phyloP scores from a whole-genome alignment of 2,888 invertebrate genomes.

The Dryomyza anilis region DNA sequence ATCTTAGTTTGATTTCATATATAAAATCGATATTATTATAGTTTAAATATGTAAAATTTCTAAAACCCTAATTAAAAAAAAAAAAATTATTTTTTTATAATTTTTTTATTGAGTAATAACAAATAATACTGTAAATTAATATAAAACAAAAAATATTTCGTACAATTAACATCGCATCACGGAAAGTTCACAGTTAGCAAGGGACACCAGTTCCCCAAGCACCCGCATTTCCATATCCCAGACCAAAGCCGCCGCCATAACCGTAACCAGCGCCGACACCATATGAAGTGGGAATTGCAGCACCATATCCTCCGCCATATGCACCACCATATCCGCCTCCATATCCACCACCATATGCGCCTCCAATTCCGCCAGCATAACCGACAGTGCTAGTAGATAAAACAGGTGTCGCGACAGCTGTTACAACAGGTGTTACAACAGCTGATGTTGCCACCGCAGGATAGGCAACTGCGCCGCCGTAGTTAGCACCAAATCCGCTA shows the following conservation, averaged over 20 bases:
- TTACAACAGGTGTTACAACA: conserved; percentile 6
- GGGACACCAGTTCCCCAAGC: conserved; percentile 25
- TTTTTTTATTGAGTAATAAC: neutral
- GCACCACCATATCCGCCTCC: conserved; percentile 5
- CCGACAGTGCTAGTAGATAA: neutral
- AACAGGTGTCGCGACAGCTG: neutral
- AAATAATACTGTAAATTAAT: neutral
- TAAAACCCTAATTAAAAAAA: neutral
- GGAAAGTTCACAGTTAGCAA: conserved; percentile 16
- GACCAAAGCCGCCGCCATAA: conserved; percentile 40
- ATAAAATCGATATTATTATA: neutral
- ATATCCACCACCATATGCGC: conserved; percentile 21
- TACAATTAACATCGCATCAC: conserved; percentile 29
- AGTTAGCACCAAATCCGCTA: conserved; percentile 22
- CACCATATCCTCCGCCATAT: conserved; percentile 11
- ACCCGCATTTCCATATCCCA: conserved; percentile 39
- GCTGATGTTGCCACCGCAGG: conserved; percentile 5
- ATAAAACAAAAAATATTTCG: conserved; percentile 3
- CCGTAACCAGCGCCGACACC: conserved; percentile 44
- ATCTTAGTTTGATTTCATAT: neutral
- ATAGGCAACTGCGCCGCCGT: conserved; percentile 12
- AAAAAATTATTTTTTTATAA: neutral
- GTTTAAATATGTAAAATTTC: neutral
- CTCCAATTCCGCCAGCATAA: neutral
- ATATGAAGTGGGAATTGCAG: conserved; percentile 25